A percentile compares a stretch with the other conserved stretches of the same genome.
Evolutionary conservation across 2,113 vertebrate genomes (phyloP).

Genomic region (Vulpes lagopus): DNA sequence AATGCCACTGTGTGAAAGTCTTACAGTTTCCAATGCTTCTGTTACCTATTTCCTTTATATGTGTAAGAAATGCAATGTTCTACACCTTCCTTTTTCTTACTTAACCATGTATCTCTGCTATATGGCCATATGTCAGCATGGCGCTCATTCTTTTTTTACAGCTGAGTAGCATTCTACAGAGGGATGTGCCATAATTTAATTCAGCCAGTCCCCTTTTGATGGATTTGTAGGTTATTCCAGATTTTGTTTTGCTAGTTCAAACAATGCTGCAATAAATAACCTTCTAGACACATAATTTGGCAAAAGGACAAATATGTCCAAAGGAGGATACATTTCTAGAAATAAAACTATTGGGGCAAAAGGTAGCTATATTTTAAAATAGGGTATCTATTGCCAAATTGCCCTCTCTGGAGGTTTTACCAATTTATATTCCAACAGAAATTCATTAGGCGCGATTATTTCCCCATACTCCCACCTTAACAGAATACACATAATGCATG

Average conservation of each 20-base stretch:
- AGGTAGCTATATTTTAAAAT: not conserved
- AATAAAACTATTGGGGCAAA: slow-evolving; percentile 34
- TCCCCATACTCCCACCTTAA: not conserved
- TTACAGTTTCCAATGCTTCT: not conserved
- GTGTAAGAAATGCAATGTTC: not conserved
- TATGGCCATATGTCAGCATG: too few relatives aligned
- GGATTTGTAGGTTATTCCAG: not conserved
- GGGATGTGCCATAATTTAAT: not conserved
- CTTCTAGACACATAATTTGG: not conserved
- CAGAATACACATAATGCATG: not conserved
- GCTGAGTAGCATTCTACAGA: not conserved
- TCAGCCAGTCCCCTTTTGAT: not conserved
- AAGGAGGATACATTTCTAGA: not conserved
- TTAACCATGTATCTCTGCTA: not conserved
- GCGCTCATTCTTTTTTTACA: not conserved
- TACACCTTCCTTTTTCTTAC: not conserved
- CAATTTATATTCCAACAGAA: not conserved
- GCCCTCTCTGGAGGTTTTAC: not conserved
- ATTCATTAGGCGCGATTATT: not conserved
- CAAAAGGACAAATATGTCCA: slow-evolving; percentile 27
- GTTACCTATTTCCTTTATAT: not conserved
- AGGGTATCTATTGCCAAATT: not conserved
- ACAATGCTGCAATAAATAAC: not conserved
- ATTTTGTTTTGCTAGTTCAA: not conserved
- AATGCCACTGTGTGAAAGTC: not conserved